These are phyloP conservation scores for Syngnathus acus DNA, from an alignment of 2,797 vertebrate genomes.

Conservation along the genomic window DNA sequence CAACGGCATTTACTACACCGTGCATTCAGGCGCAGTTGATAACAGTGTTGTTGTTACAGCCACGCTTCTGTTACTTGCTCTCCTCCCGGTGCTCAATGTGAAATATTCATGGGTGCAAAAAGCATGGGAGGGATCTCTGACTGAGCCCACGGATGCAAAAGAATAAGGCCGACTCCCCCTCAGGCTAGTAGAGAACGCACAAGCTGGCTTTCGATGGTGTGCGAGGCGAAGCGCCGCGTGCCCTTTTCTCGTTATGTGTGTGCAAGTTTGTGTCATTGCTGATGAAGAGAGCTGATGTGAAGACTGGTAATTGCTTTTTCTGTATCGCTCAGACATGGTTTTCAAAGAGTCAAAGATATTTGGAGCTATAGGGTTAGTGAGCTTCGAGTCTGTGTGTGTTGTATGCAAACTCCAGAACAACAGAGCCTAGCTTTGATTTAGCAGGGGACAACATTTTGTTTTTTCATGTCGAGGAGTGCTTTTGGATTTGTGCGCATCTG, in stretches of 20 bases:
- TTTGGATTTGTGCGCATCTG: conserved; percentile 12
- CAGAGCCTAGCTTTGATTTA: conserved; percentile 12
- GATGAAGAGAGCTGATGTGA: conserved; percentile 42
- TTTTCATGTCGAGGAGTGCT: conserved; percentile 29
- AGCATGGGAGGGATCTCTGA: conserved; percentile 34
- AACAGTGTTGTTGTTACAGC: conserved; percentile 4
- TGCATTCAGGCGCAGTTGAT: not conserved
- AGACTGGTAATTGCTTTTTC: conserved; percentile 52
- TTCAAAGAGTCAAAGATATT: conserved; percentile 27
- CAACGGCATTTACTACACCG: not conserved
- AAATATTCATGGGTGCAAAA: conserved; percentile 56
- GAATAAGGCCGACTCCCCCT: conserved; percentile 42
- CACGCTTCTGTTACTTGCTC: not conserved
- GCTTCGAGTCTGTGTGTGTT: conserved; percentile 1
- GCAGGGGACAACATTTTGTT: conserved; percentile 14
- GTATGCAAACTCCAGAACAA: not conserved
- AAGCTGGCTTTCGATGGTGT: conserved; percentile 15
- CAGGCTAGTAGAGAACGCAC: conserved; percentile 22
- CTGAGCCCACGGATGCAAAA: conserved; percentile 32
- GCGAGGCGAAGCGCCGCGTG: conserved; percentile 21
- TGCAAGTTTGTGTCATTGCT: conserved; percentile 26
- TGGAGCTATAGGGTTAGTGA: conserved; percentile 21
- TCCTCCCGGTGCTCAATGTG: conserved; percentile 32
- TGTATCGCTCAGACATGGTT: conserved; percentile 35
- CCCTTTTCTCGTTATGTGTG: conserved; percentile 35